Conservation (phyloP, 2,113 vertebrate genomes). For the Aldabrachelys gigantea region DNA sequence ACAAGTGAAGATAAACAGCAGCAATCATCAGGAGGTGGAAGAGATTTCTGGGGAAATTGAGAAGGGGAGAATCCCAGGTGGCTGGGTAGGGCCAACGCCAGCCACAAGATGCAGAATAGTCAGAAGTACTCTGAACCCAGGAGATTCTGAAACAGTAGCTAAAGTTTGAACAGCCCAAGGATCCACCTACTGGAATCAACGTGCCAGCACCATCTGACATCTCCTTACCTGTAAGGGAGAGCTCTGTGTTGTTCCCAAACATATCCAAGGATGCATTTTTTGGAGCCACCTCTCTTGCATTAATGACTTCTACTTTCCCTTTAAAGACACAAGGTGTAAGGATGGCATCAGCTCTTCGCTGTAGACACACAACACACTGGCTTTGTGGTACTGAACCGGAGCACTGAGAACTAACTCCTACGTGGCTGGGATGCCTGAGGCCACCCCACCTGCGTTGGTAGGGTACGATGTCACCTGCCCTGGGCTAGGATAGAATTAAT, state of each 20-base stretch:
- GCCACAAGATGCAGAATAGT: background rate
- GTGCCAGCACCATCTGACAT: background rate
- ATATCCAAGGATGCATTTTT: constrained; percentile 76
- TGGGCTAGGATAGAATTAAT: background rate
- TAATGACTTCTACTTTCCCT: constrained; percentile 90
- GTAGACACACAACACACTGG: background rate
- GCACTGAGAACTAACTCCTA: background rate
- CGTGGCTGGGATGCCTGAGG: background rate
- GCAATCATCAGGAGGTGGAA: background rate
- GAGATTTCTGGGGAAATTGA: background rate
- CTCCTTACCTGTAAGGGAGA: constrained; percentile 84
- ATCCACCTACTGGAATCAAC: background rate
- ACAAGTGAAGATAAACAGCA: background rate
- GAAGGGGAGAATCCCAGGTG: background rate
- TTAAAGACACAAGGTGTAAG: constrained; percentile 45
- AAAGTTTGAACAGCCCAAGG: background rate
- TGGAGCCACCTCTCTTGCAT: constrained; percentile 93
- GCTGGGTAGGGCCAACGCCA: background rate
- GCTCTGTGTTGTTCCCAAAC: constrained; percentile 84
- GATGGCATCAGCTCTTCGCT: background rate
- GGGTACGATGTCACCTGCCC: background rate
- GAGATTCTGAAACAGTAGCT: background rate
- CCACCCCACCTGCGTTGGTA: background rate
- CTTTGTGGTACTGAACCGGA: background rate
- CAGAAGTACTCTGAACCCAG: background rate